phyloP scores from a whole-genome alignment of 2,113 vertebrate genomes.

The Embiotoca jacksoni region DNA sequence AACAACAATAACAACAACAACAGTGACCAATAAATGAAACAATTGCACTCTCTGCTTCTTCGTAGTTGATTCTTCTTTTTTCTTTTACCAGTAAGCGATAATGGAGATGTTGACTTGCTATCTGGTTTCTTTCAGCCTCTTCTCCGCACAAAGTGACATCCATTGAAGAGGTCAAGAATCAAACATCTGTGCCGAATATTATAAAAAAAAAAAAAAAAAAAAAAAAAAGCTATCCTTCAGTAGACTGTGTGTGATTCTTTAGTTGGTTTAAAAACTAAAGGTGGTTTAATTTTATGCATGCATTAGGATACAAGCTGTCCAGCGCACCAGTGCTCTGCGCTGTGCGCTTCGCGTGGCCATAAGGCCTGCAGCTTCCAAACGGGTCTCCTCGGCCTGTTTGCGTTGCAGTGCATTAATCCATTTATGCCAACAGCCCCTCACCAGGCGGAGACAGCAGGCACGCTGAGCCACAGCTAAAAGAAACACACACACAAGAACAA shows the following conservation, averaged over 20 bases:
- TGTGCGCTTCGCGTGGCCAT: constrained; percentile 75
- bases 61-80: not conserved
- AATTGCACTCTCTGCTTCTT: not conserved
- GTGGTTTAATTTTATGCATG: not conserved
- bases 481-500: constrained; percentile 10
- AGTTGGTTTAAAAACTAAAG: not conserved
- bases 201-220: too few species aligned
- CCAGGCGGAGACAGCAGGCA: constrained; percentile 19
- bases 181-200: constrained; percentile 5
- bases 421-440: constrained; percentile 75
- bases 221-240: not conserved
- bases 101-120: constrained; percentile 78
- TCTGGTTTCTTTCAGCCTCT: constrained; percentile 57
- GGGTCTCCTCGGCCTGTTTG: constrained; percentile 64
- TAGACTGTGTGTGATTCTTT: not conserved
- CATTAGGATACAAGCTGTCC: constrained; percentile 91
- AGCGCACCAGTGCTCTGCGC: constrained; percentile 77
- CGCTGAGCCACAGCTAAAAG: constrained; percentile 55
- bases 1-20: constrained; percentile 13
- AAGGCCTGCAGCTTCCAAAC: constrained; percentile 53
- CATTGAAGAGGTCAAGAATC: constrained; percentile 79
- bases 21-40: not conserved
- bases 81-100: constrained; percentile 85
- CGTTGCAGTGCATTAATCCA: constrained; percentile 82
- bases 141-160: constrained; percentile 83